These are phyloP conservation scores for Platycercus adscitus DNA, from an alignment of 2,113 vertebrate species.

Conservation along the genomic window DNA sequence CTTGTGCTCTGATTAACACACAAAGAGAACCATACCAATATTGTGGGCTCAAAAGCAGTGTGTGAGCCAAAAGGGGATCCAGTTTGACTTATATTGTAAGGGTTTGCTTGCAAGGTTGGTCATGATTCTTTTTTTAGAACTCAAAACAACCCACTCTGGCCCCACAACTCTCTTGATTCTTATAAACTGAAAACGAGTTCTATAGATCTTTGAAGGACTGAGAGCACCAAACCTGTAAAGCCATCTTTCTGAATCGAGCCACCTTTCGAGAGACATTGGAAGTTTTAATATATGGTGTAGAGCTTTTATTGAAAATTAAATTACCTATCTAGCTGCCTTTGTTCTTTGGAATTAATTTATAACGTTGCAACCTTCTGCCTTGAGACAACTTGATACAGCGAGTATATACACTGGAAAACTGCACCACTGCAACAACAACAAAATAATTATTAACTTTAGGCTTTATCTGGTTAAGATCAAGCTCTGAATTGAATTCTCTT, in stretches of 20 bases:
- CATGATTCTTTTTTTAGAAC: neutral
- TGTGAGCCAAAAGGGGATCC: neutral
- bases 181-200: neutral
- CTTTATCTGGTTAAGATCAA: slow-evolving; percentile 53
- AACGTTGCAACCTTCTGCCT: neutral
- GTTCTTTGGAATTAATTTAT: neutral
- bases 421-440: slow-evolving; percentile 12
- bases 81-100: neutral
- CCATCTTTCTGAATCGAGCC: neutral
- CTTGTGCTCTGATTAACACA: neutral
- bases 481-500: slow-evolving; percentile 55
- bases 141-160: neutral
- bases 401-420: neutral
- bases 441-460: slow-evolving; percentile 14
- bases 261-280: neutral
- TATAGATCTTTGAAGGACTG: neutral
- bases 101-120: neutral
- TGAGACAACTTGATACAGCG: slow-evolving; percentile 7
- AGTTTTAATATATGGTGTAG: neutral
- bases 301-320: neutral
- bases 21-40: neutral
- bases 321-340: neutral
- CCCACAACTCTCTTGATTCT: neutral
- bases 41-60: neutral
- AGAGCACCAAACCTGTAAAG: neutral